Base-by-base conservation (phyloP, 1,140 invertebrate species). In the Goniozus legneri region DNA sequence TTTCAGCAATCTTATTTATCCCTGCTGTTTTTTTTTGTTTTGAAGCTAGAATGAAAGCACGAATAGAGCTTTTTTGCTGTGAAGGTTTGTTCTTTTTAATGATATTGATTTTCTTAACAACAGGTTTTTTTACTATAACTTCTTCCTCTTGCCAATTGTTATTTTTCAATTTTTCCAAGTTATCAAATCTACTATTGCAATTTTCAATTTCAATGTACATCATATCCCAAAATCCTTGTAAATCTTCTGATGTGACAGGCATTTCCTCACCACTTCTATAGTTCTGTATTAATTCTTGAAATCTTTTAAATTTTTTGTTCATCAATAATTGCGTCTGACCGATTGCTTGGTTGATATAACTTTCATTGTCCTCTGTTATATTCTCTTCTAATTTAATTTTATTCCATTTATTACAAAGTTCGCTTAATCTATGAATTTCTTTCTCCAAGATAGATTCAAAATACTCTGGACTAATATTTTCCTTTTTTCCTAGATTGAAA, bases 171-270 rank as follows among this genome's bases (percentile, higher is more conserved):
- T 69, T 60, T 3, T 70, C 56, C 7, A 85, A 60, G 38, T 76
- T 77, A 2, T 71, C 59, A 52, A 84, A 84, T 8, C 82, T 67
- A 22, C 65, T 64, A 32, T 83, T 67, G 12, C 83, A 72, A 54
- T 84, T 73, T 4, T 73, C 71, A 42, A 84, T 76, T 59, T 88
- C 85, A 48, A 83, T 80, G 34, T 79, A 80, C 6, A 86, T 73
- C 82, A 87, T 85, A 32, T 87, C 86, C 87, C 87, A 89, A 71
- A 88, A 89, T 2, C 86, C 87, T 67, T 87, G 82, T 0, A 89
- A 69, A 71, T 89, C 87, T 33, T 75, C 71, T 30, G 79, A 79
- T 0, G 77, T 79, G 1, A 87, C 81, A 16, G 79, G 66, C 46
- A 81, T 81, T 58, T 83, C 83, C 4, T 71, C 70, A 12, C 76